Evolutionary conservation across 2,113 vertebrate genomes (phyloP).

Genomic region (Rostratula benghalensis): DNA sequence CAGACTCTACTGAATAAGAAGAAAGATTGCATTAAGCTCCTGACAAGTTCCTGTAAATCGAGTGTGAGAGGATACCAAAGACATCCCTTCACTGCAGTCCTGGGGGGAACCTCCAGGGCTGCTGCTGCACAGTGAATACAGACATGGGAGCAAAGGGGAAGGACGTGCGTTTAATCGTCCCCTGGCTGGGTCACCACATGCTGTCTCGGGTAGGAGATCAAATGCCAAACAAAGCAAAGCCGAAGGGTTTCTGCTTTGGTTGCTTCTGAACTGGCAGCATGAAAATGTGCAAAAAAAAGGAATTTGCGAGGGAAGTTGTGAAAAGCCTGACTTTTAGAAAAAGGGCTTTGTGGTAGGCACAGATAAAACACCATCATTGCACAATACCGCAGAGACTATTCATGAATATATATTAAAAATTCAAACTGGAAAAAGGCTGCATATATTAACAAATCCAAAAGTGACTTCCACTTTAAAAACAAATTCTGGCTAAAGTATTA

Average conservation of each 20-base stretch:
- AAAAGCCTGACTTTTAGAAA: not conserved
- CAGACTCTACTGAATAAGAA: not conserved
- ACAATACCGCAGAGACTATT: not conserved
- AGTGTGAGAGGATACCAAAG: not conserved
- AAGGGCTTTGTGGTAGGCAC: constrained; percentile 26
- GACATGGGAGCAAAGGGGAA: not conserved
- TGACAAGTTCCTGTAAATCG: not conserved
- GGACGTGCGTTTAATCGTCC: not conserved
- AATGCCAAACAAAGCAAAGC: not conserved
- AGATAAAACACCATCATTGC: constrained; percentile 37
- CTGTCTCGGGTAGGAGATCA: not conserved
- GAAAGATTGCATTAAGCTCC: not conserved
- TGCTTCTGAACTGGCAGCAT: not conserved
- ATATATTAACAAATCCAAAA: constrained; percentile 27
- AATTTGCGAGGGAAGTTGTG: not conserved
- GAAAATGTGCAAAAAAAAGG: not conserved
- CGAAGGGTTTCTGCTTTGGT: not conserved
- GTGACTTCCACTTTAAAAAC: not conserved
- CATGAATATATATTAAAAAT: constrained; percentile 60
- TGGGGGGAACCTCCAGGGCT: not conserved
- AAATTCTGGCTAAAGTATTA: not conserved
- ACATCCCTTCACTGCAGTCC: not conserved
- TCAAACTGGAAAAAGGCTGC: not conserved
- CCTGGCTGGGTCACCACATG: not conserved
- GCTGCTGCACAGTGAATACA: not conserved